These are phyloP conservation scores for Asobara japonica DNA, from an alignment of 1,140 invertebrate genomes.

Conservation along the genomic window DNA sequence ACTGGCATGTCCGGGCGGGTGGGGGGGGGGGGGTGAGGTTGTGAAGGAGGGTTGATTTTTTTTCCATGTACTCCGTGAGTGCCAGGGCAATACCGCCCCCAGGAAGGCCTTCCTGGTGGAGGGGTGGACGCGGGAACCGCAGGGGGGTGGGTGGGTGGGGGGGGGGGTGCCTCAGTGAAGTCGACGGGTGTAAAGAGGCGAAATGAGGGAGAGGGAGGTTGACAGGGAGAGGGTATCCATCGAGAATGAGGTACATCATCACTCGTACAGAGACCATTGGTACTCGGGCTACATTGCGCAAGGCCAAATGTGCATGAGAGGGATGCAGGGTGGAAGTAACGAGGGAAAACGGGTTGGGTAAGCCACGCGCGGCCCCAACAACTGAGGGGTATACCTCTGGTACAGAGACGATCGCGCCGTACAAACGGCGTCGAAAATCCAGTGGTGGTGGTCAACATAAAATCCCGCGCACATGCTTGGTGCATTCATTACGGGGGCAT, in stretches of 20 bases:
- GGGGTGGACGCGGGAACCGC: conserved; percentile 29
- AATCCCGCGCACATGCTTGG: conserved; percentile 66
- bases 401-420: conserved; percentile 33
- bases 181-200: conserved; percentile 9
- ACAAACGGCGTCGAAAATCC: conserved; percentile 52
- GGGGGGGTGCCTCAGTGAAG: background rate
- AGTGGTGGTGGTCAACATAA: conserved; percentile 63
- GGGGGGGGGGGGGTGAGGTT: background rate
- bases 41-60: background rate
- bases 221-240: conserved; percentile 9
- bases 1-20: background rate
- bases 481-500: conserved; percentile 66
- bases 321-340: conserved; percentile 15
- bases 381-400: conserved; percentile 7
- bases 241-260: conserved; percentile 37
- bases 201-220: background rate
- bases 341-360: background rate
- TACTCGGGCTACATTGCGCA: conserved; percentile 23
- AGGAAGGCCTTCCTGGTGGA: background rate
- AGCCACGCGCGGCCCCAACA: background rate
- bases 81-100: conserved; percentile 22
- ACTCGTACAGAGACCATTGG: conserved; percentile 38
- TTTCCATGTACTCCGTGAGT: background rate
- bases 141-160: background rate
- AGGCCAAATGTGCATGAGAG: conserved; percentile 10